These are phyloP conservation scores for Acanthurus leucopareius DNA, from an alignment of 2,797 vertebrate species.

Conservation along the genomic window DNA sequence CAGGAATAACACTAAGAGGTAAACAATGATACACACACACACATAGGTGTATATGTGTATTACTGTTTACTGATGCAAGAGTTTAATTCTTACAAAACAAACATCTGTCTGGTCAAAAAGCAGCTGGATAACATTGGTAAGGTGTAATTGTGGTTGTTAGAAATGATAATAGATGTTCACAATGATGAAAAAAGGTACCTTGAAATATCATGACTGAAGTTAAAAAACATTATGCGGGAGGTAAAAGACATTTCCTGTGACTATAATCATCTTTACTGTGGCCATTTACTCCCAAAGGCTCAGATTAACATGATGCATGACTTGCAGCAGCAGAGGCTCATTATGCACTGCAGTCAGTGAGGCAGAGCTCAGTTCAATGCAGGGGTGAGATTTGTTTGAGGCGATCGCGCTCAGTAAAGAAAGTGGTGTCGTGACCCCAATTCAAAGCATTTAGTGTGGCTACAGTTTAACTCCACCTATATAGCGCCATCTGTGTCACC, in stretches of 20 bases:
- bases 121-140: too few relatives aligned
- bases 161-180: background rate
- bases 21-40: background rate
- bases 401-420: background rate
- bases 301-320: background rate
- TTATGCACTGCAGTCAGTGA: background rate
- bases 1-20: conserved; percentile 95
- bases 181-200: background rate
- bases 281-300: background rate
- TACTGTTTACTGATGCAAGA: too few relatives aligned
- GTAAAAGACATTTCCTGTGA: too few relatives aligned
- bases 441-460: background rate
- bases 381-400: background rate
- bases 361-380: background rate
- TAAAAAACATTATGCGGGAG: too few relatives aligned
- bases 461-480: background rate
- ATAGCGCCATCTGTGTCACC: too few relatives aligned
- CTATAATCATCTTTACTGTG: background rate
- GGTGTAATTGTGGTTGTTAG: too few relatives aligned
- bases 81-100: background rate
- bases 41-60: background rate
- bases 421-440: background rate
- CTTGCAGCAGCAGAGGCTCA: background rate
- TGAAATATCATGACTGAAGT: background rate
- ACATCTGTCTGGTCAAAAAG: too few relatives aligned